phyloP scores from a whole-genome alignment of 92 coral and sea anemone genomes.

The Zoanthus gigantus region DNA sequence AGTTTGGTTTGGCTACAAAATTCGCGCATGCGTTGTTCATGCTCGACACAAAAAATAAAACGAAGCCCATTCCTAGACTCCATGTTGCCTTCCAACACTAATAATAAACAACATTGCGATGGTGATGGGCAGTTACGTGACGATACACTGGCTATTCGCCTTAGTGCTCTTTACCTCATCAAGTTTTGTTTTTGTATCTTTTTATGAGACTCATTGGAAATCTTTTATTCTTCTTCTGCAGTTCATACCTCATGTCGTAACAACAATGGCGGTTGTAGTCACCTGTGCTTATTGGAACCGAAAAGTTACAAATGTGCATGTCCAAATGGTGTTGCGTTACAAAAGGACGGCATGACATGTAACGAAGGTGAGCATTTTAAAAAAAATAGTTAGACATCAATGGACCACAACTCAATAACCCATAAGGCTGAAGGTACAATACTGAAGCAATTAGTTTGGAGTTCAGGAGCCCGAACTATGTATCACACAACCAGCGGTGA shows the following conservation, averaged over 20 bases:
- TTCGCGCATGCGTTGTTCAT: no score
- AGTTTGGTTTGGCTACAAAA: no score
- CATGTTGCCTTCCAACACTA: no score
- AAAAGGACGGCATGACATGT: slow-evolving; percentile 54
- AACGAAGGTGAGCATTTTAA: slow-evolving; percentile 37
- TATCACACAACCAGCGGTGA: no score
- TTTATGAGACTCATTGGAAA: neutral
- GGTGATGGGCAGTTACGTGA: neutral
- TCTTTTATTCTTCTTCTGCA: neutral
- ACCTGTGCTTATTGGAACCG: slow-evolving; percentile 48
- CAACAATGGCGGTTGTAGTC: slow-evolving; percentile 57
- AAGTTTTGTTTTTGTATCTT: neutral
- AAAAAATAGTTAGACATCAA: neutral
- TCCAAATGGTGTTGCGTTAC: slow-evolving; percentile 45
- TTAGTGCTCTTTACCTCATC: no score
- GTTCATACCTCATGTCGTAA: slow-evolving; percentile 11
- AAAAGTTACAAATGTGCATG: slow-evolving; percentile 45
- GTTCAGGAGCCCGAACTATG: no score
- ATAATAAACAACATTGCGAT: no score
- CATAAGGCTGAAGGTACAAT: neutral
- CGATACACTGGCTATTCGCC: no score
- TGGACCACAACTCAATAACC: no score
- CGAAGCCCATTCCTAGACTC: no score
- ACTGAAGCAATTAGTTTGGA: no score
- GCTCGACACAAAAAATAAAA: no score